Base-by-base conservation (phyloP, 2,113 vertebrate genomes). In the Bucco capensis region DNA sequence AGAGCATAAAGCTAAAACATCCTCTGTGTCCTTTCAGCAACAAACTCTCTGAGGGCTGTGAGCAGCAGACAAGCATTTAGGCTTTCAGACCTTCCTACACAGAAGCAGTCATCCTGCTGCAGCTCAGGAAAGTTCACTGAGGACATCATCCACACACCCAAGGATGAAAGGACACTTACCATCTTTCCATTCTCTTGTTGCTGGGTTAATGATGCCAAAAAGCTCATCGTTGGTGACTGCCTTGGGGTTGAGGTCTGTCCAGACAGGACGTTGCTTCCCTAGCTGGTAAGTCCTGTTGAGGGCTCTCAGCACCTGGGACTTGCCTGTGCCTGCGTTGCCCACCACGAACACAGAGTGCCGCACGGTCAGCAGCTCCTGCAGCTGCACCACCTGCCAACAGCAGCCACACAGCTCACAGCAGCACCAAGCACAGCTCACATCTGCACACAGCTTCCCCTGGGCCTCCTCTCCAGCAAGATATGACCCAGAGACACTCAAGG, bases 341-440 rank as follows among this genome's bases (percentile, higher is more conserved):
- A 99, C 98, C 86, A 99, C 97, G 7, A 99, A 99, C 92, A 99
- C 99, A 0, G 99, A 99, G 97, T 99, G 99, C 27, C 99, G 97
- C 22, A 99, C 98, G 0, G 96, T 98, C 92, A 99, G 95, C 47
- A 99, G 97, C 96, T 99, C 99, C 96, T 99, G 98, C 91, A 99
- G 95, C 96, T 99, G 99, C 56, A 99, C 98, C 92, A 99, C 98
- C 99, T 99, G 88, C 12, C 25, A 64, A 81, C 76, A 87, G 56
- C 6, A 69, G 3, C 3, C 51, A 38, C 54, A 40, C 14, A 37
- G 38, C 78, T 18, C 75, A 46, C 15, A 60, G 4, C n/a, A 14
- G 3, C 1, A 30, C 7, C 83, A 70, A 77, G 37, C 3, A 38
- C 24, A 83, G 38, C 4, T 85, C 62, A 58, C 23, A 50, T 2